These are phyloP conservation scores for Globodera ellingtonae DNA, from an alignment of 1,140 invertebrate genomes.

Conservation along the genomic window DNA sequence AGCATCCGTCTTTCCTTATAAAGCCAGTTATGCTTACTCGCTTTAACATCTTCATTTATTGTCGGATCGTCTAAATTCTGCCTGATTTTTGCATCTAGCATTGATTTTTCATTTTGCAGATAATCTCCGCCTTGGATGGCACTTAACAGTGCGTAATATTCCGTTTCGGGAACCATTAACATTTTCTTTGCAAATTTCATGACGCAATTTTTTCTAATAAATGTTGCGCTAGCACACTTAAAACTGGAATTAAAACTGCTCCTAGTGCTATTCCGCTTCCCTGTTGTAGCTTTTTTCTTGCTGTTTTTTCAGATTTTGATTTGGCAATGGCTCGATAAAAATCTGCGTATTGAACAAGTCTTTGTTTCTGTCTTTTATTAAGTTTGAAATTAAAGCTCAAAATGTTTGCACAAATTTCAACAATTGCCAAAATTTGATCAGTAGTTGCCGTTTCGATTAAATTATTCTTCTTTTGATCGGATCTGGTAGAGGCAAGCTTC, in stretches of 20 bases:
- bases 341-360: too few species aligned
- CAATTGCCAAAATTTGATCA: constrained; percentile 32
- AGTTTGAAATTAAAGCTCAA: constrained; percentile 10
- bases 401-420: constrained; percentile 38
- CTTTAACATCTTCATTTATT: too few species aligned
- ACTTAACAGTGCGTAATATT: constrained; percentile 23
- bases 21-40: too few species aligned
- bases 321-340: not conserved
- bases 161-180: constrained; percentile 26
- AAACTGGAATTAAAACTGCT: too few species aligned
- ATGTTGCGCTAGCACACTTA: too few species aligned
- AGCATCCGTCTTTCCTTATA: too few species aligned
- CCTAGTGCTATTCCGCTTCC: not conserved
- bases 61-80: constrained; percentile 3
- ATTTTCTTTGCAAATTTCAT: too few species aligned
- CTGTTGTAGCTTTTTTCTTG: constrained; percentile 36
- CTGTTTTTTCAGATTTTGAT: constrained; percentile 25
- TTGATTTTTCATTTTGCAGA: not conserved
- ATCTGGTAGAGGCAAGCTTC: too few species aligned
- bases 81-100: not conserved
- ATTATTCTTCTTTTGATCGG: too few species aligned
- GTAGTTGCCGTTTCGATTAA: not conserved
- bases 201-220: too few species aligned
- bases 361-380: constrained; percentile 19
- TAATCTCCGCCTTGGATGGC: not conserved